phyloP scores from a whole-genome alignment of 2,888 invertebrate species.

The Drosophila acutilabella region DNA sequence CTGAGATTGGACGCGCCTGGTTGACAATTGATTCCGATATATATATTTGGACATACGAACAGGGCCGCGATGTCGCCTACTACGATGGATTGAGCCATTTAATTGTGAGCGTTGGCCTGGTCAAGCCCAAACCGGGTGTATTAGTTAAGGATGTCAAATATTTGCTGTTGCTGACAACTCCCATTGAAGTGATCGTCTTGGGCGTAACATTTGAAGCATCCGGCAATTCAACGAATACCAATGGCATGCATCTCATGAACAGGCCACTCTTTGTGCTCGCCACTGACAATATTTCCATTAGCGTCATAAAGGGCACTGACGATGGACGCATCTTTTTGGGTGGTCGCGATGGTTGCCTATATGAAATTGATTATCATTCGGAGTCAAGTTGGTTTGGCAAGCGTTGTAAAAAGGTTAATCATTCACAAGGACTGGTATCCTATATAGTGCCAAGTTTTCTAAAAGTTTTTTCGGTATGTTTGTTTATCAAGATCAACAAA shows the following conservation, averaged over 20 bases:
- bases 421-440: conserved; percentile 94
- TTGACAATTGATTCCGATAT: conserved; percentile 98
- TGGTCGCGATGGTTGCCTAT: conserved; percentile 96
- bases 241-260: conserved; percentile 95
- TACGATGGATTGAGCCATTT: conserved; percentile 98
- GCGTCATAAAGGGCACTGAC: conserved; percentile 92
- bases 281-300: conserved; percentile 94
- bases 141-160: conserved; percentile 96
- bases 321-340: conserved; percentile 97
- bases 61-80: conserved; percentile 97
- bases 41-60: conserved; percentile 98
- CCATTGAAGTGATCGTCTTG: conserved; percentile 92
- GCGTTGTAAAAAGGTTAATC: conserved; percentile 97
- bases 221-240: conserved; percentile 54
- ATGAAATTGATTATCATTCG: conserved; percentile 97
- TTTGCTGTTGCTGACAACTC: conserved; percentile 96
- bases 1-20: conserved; percentile 98
- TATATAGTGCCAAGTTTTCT: conserved; percentile 96
- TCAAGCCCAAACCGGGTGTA: conserved; percentile 94
- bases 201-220: conserved; percentile 84
- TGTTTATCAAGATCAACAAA: background rate
- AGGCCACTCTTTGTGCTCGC: conserved; percentile 97
- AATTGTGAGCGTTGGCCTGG: conserved; percentile 96
- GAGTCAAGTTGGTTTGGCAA: conserved; percentile 97
- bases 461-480: conserved; percentile 87